Conservation (phyloP, 2,113 vertebrate genomes). For the Caretta caretta region DNA sequence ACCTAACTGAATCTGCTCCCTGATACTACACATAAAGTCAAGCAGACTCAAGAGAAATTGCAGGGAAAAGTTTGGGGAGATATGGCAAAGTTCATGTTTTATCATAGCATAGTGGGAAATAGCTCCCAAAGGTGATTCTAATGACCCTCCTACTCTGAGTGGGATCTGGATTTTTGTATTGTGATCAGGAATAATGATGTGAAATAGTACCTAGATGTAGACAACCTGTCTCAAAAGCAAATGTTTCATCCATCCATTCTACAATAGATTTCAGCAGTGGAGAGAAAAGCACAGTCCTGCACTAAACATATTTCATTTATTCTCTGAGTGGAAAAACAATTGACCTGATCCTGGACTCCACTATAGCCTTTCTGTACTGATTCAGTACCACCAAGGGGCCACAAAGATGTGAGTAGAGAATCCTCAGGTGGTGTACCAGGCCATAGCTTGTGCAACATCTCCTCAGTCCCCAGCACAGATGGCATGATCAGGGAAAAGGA, state of each 20-base stretch:
- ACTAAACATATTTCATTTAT: no score
- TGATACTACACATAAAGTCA: background rate
- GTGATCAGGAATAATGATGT: background rate
- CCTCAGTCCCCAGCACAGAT: no score
- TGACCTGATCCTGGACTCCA: no score
- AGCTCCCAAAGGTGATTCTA: background rate
- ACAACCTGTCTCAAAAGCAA: background rate
- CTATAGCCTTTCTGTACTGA: no score
- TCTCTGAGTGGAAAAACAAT: no score
- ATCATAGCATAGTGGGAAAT: background rate
- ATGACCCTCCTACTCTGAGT: background rate
- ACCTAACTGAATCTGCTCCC: background rate
- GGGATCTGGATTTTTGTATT: background rate
- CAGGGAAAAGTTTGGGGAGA: background rate
- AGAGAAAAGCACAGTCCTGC: no score
- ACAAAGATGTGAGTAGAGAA: no score
- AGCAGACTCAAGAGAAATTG: accelerated
- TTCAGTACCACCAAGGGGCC: no score
- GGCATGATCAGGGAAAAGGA: no score
- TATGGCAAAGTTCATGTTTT: background rate
- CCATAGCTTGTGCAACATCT: no score
- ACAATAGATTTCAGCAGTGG: background rate
- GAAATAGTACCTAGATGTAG: constrained; percentile 24
- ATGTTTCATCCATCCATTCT: background rate
- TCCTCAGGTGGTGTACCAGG: no score